A percentile compares a stretch with the other conserved stretches of the same genome.
Evolutionary conservation across 92 coral and sea anemone genomes (phyloP).

Genomic region (Paragorgia papillata): DNA sequence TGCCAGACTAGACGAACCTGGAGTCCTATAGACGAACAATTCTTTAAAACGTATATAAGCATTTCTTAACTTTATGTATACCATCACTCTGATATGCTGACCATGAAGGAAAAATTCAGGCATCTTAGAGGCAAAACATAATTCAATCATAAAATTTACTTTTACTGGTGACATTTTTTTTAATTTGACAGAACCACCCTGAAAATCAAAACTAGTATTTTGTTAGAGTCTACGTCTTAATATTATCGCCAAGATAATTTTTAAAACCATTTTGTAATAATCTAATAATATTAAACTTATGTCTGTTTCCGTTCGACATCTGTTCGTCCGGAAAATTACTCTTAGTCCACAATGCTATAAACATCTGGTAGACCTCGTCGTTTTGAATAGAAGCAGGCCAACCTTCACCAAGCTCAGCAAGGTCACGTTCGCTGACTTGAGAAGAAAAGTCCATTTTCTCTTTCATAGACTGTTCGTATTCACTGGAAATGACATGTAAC

Average conservation of each 20-base stretch:
- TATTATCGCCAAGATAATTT: background rate
- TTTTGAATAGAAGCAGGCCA: background rate
- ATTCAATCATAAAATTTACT: too few species aligned
- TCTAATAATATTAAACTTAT: background rate
- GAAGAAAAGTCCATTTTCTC: slow-evolving; percentile 25
- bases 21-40: too few species aligned
- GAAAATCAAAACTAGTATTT: too few species aligned
- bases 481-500: background rate
- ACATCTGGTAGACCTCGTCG: background rate
- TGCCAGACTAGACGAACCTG: too few species aligned
- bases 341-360: background rate
- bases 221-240: too few species aligned
- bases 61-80: too few species aligned
- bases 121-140: too few species aligned
- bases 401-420: background rate
- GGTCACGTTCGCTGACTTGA: slow-evolving; percentile 18
- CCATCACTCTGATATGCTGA: too few species aligned
- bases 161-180: too few species aligned
- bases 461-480: background rate
- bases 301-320: background rate
- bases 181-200: too few species aligned
- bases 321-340: background rate
- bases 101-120: too few species aligned
- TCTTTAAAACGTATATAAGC: too few species aligned
- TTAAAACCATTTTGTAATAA: slow-evolving; percentile 37